Conservation (phyloP, 2,113 vertebrate genomes). For the Euleptes europaea region DNA sequence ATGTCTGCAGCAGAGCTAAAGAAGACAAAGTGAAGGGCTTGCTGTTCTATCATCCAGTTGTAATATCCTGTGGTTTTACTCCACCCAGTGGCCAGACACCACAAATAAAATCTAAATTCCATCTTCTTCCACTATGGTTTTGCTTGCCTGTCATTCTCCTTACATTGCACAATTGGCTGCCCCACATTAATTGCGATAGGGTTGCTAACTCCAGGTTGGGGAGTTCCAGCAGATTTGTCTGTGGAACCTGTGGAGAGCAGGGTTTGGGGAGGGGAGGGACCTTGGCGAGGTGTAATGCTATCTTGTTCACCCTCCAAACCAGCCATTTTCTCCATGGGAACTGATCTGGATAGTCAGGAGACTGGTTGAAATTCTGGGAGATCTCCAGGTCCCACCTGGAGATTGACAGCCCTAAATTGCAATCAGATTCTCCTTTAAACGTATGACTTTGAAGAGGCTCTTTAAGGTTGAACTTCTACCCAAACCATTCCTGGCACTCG, state of each 20-base stretch:
- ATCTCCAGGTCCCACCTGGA: too few species aligned
- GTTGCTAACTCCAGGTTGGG: too few species aligned
- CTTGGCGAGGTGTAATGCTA: too few species aligned
- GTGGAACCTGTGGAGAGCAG: too few species aligned
- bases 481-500: not conserved
- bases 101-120: constrained; percentile 59
- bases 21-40: not conserved
- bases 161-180: not conserved
- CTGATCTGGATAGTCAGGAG: too few species aligned
- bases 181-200: too few species aligned
- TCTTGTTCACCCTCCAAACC: too few species aligned
- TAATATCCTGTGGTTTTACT: constrained; percentile 78
- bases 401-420: not conserved
- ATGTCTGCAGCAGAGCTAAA: not conserved
- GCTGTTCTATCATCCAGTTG: constrained; percentile 2
- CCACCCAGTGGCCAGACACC: constrained; percentile 78
- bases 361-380: too few species aligned
- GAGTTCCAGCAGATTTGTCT: too few species aligned
- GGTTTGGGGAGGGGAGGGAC: too few species aligned
- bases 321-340: too few species aligned
- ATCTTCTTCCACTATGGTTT: not conserved
- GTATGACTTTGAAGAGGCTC: too few species aligned
- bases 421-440: not conserved
- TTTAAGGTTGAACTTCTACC: not conserved
- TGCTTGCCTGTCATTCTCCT: not conserved